Evolutionary conservation across 2,113 vertebrate genomes (phyloP).

Genomic region (Baryphthengus martii): DNA sequence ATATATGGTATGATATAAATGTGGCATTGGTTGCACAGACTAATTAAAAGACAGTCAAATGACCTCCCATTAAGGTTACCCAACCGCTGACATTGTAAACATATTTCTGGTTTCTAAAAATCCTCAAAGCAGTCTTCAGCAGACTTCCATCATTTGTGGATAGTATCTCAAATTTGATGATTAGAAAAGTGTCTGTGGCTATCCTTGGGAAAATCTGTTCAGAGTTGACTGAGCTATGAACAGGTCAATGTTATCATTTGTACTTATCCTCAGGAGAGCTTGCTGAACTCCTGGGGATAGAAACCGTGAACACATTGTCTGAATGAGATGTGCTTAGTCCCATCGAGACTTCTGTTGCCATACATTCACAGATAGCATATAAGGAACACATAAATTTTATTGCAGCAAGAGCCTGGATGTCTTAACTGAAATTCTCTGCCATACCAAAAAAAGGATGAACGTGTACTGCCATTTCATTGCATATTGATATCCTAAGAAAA

Average conservation of each 20-base stretch:
- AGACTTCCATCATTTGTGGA: neutral
- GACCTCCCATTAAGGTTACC: neutral
- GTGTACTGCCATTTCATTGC: rapidly evolving
- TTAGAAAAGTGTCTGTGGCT: neutral
- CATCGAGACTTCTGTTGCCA: neutral
- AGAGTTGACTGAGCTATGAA: neutral
- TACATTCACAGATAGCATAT: neutral
- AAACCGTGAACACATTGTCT: neutral
- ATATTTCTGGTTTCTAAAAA: neutral
- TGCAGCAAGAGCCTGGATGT: neutral
- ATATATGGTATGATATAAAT: neutral
- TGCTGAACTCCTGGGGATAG: neutral
- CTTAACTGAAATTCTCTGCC: neutral
- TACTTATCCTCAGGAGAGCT: neutral
- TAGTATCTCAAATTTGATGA: neutral
- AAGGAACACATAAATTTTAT: neutral
- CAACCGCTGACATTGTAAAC: neutral
- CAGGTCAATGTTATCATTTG: neutral
- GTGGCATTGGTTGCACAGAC: neutral
- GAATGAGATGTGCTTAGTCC: neutral
- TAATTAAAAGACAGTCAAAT: neutral
- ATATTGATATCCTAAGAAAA: neutral
- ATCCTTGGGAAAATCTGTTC: neutral
- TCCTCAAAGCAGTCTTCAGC: neutral
- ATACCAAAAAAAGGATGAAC: neutral